Evolutionary conservation across 2,888 invertebrate species (phyloP).

Genomic region (Perdita meconis): DNA sequence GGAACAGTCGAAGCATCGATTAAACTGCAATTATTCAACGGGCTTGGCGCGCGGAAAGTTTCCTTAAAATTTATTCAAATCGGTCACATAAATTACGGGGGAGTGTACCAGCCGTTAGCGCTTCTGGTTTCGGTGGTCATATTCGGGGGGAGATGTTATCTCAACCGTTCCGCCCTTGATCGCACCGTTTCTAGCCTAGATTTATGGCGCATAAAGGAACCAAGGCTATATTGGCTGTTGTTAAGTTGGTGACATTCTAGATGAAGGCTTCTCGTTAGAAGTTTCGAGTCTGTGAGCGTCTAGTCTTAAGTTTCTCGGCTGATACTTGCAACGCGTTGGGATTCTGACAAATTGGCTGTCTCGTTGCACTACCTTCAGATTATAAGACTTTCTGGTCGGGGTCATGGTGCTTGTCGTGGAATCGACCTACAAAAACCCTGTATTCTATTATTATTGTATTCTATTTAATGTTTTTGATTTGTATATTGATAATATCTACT

Average conservation of each 20-base stretch:
- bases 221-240: not conserved
- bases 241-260: not conserved
- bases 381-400: not conserved
- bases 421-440: no score
- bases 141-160: constrained; percentile 27
- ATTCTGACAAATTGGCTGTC: constrained; percentile 6
- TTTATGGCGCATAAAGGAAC: not conserved
- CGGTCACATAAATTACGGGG: constrained; percentile 37
- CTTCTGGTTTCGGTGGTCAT: constrained; percentile 17
- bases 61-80: constrained; percentile 55
- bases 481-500: no score
- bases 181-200: not conserved
- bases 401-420: no score
- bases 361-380: not conserved
- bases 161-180: not conserved
- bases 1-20: constrained; percentile 55
- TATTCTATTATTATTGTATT: no score
- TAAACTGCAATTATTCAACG: constrained; percentile 59
- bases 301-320: not conserved
- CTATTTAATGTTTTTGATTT: no score
- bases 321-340: not conserved
- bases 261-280: not conserved
- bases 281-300: not conserved
- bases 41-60: constrained; percentile 35
- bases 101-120: not conserved